Evolutionary conservation across 2,888 invertebrate genomes (phyloP).

Genomic region (Tachystola acroxantha): DNA sequence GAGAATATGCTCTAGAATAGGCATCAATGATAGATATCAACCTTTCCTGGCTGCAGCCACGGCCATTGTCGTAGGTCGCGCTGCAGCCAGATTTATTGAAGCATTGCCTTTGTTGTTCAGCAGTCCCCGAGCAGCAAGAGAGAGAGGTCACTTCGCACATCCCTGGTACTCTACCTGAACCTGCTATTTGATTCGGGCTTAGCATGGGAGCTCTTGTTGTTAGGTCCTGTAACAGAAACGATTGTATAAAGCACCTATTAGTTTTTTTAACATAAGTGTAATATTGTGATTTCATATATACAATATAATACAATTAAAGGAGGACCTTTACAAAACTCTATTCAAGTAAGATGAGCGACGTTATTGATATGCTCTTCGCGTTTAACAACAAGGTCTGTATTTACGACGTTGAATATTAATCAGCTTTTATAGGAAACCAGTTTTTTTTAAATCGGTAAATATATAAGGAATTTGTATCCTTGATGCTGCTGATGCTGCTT

Average conservation of each 20-base stretch:
- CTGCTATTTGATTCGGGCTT: background rate
- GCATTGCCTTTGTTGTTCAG: slow-evolving; percentile 31
- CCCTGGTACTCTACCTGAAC: slow-evolving; percentile 16
- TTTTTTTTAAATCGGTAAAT: too few species aligned
- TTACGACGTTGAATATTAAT: slow-evolving; percentile 2
- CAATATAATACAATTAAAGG: too few species aligned
- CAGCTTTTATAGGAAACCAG: background rate
- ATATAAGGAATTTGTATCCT: too few species aligned
- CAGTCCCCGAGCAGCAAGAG: slow-evolving; percentile 39
- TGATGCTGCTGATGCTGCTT: too few species aligned
- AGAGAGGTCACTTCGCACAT: slow-evolving; percentile 51
- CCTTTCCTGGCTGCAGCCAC: slow-evolving; percentile 31
- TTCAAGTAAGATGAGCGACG: background rate
- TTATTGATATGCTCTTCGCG: background rate
- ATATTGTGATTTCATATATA: too few species aligned
- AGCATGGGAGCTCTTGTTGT: background rate
- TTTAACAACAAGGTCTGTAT: background rate
- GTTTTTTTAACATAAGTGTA: too few species aligned
- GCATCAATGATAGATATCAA: slow-evolving; percentile 36
- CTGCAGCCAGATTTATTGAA: slow-evolving; percentile 41
- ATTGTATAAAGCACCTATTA: too few species aligned
- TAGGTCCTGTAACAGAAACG: too few species aligned
- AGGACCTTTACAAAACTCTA: background rate
- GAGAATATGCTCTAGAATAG: slow-evolving; percentile 41
- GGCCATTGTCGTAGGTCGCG: slow-evolving; percentile 24